Conservation (phyloP, 1,140 invertebrate genomes). For the Drosophila lacertosa region DNA sequence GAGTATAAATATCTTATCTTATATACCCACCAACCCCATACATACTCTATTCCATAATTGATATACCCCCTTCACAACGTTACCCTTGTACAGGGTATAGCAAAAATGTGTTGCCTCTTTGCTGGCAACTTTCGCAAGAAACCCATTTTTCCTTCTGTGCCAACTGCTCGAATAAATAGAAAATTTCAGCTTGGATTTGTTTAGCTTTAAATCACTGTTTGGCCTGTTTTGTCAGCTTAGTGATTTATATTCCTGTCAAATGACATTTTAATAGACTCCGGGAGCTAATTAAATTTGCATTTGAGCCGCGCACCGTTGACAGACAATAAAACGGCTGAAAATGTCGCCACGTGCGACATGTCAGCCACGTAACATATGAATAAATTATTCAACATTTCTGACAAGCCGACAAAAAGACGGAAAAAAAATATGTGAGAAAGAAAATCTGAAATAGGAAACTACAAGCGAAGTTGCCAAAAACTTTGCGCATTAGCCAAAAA, state of each 20-base stretch:
- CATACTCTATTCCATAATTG: neutral
- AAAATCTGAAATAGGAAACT: constrained; percentile 8
- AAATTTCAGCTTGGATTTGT: constrained; percentile 23
- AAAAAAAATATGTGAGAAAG: neutral
- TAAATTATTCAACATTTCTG: constrained; percentile 77
- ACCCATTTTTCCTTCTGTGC: neutral
- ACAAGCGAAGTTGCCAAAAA: constrained; percentile 55
- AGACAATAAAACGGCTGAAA: constrained; percentile 37
- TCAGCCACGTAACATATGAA: constrained; percentile 78
- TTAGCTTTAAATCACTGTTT: constrained; percentile 13
- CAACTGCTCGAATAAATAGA: constrained; percentile 39
- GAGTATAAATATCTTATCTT: too few relatives aligned
- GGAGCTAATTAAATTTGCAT: constrained; percentile 76
- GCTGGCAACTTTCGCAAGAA: constrained; percentile 27
- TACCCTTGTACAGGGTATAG: neutral
- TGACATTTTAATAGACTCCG: constrained; percentile 68
- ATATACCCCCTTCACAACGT: neutral
- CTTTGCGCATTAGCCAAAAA: constrained; percentile 76
- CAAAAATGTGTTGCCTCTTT: constrained; percentile 17
- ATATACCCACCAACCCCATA: neutral
- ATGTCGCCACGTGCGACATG: constrained; percentile 49
- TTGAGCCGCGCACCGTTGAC: constrained; percentile 58
- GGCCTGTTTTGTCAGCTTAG: constrained; percentile 10
- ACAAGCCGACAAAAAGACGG: constrained; percentile 56
- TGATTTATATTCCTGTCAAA: constrained; percentile 43